Evolutionary conservation across 53 echinoderm and acorn worm genomes (phyloP).

Genomic region (Mesocentrotus franciscanus): DNA sequence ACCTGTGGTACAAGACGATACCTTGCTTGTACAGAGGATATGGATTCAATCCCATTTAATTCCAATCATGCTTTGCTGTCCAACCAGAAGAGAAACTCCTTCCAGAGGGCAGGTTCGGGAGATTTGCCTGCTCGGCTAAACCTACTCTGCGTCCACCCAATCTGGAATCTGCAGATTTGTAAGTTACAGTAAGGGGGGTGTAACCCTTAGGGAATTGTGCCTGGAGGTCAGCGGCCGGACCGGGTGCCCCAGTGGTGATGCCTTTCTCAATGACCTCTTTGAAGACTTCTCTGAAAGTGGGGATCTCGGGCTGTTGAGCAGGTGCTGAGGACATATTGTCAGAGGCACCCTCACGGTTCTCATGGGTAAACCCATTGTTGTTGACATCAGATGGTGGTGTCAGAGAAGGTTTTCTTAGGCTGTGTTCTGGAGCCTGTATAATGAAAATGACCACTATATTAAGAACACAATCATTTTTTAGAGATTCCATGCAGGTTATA

Average conservation of each 20-base stretch:
- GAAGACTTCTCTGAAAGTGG: slow-evolving; percentile 45
- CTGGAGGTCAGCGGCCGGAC: background rate
- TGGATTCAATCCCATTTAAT: background rate
- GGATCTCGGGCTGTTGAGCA: background rate
- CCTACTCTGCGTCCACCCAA: background rate
- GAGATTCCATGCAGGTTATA: background rate
- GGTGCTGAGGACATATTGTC: background rate
- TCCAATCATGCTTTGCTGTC: background rate
- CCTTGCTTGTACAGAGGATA: background rate
- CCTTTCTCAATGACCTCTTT: slow-evolving; percentile 59
- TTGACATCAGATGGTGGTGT: background rate
- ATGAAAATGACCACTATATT: background rate
- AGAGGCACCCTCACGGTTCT: background rate
- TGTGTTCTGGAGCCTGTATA: background rate
- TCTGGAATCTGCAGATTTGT: background rate
- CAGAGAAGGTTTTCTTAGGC: background rate
- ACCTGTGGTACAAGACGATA: background rate
- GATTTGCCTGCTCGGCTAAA: background rate
- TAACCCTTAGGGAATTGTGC: background rate
- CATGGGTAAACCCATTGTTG: background rate
- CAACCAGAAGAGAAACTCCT: background rate
- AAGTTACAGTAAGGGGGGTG: background rate
- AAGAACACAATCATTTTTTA: background rate
- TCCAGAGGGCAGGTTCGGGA: background rate
- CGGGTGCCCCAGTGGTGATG: slow-evolving; percentile 18